A percentile compares a stretch with the other conserved stretches of the same genome.
Evolutionary conservation across 2,888 invertebrate species (phyloP).

Genomic region (Zaprionus bogoriensis): DNA sequence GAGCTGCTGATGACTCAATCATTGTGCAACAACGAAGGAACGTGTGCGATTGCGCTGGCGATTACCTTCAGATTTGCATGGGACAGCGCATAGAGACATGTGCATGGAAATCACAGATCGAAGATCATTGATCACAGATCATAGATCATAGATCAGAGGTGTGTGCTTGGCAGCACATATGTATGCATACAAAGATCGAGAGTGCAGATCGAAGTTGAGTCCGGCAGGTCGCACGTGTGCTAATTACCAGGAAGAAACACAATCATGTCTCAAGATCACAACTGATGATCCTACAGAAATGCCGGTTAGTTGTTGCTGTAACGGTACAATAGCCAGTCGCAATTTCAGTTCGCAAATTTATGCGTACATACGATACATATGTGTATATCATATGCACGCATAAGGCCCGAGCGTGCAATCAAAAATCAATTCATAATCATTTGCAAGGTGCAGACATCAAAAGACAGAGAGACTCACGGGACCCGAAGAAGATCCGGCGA

Average conservation of each 20-base stretch:
- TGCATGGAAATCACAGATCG: neutral
- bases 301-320: conserved; percentile 18
- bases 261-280: conserved; percentile 18
- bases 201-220: neutral
- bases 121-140: conserved; percentile 19
- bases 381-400: conserved; percentile 25
- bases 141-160: conserved; percentile 26
- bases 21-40: conserved; percentile 40
- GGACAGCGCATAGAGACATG: conserved; percentile 27
- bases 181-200: conserved; percentile 5
- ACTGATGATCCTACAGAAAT: conserved; percentile 14
- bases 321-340: conserved; percentile 43
- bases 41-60: conserved; percentile 26
- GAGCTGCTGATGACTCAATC: conserved; percentile 65
- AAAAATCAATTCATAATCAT: conserved; percentile 82
- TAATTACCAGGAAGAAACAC: conserved; percentile 57
- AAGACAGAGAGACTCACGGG: conserved; percentile 24
- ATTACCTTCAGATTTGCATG: conserved; percentile 24
- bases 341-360: conserved; percentile 13
- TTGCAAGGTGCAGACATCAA: conserved; percentile 76
- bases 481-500: neutral
- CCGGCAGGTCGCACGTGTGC: conserved; percentile 49
- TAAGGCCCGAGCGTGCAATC: conserved; percentile 67
- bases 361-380: neutral
- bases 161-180: conserved; percentile 4